Percentiles rank a stretch among this genome's conserved stretches.
Conservation (phyloP, 2,888 invertebrate species). For the Xanthorhoe spadicearia region DNA sequence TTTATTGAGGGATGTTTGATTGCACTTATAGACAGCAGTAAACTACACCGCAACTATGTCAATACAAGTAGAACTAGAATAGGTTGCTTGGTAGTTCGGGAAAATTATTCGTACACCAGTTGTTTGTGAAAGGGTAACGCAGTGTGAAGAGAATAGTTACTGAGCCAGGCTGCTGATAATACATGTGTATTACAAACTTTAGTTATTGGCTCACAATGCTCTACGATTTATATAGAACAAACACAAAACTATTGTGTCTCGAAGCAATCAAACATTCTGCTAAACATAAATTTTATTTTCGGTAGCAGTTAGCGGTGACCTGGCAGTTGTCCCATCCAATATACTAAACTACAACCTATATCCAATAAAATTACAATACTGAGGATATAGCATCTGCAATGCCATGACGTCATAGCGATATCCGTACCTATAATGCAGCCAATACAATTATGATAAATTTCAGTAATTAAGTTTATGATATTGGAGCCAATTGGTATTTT, state of each 20-base stretch:
- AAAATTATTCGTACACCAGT: slow-evolving; percentile 12
- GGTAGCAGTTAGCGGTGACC: slow-evolving; percentile 22
- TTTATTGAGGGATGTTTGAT: slow-evolving; percentile 73
- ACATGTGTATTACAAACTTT: slow-evolving; percentile 2
- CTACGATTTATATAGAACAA: neutral
- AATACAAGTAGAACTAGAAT: slow-evolving; percentile 17
- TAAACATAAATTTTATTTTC: slow-evolving; percentile 23
- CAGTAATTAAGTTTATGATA: neutral
- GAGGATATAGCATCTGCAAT: slow-evolving; percentile 24
- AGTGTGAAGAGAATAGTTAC: slow-evolving; percentile 2
- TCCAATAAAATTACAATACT: slow-evolving; percentile 32
- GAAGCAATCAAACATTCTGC: slow-evolving; percentile 21
- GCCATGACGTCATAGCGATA: slow-evolving; percentile 21
- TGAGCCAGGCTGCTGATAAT: neutral
- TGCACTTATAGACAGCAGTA: slow-evolving; percentile 59
- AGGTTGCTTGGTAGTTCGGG: slow-evolving; percentile 11
- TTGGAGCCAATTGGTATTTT: neutral
- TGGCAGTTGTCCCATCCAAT: slow-evolving; percentile 28
- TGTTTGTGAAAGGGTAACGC: slow-evolving; percentile 13
- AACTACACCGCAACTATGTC: slow-evolving; percentile 30
- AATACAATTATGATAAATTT: neutral
- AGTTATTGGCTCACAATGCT: neutral
- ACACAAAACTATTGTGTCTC: slow-evolving; percentile 2
- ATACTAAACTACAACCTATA: slow-evolving; percentile 23
- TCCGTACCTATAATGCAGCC: slow-evolving; percentile 1